Evolutionary conservation across 2,888 invertebrate species (phyloP), one percentile per base, ranked within the genome.

Genomic region (Calameuta filiformis): DNA sequence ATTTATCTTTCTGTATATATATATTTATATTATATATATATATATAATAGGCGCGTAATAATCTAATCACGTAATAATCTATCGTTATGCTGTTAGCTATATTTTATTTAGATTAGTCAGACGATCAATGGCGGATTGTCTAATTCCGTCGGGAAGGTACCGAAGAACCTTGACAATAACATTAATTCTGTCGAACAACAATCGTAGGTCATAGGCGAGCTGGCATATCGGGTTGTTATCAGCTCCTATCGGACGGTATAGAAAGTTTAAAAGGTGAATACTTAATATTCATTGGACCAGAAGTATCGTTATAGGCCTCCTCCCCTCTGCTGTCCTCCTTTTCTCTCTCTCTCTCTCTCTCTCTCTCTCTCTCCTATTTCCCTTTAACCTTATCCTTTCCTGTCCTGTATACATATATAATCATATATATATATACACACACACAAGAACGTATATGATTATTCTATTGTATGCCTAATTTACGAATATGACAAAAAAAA

Each of bases 281-380:
- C 87, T 87, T 89, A 87, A 87, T 81, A 86, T 86, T 88, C 85
- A 85, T 86, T 85, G 85, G 85, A 87, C 83, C 87, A 89, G 84
- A 85, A 82, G 79, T 85, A 81, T 85, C 81, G 81, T 84, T 84
- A 83, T 81, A 83, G 79, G 82, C 79, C 73, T 83, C 78, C 12
- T 37, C 23, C 23, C 56, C 15, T 56, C 23, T 56, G 56, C 56
- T 56, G 1, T 23, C 9, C 23, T 23, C 23, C 23, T 9, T 23
- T 23, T 23, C 23, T 6, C 40, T 56, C 9, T 40, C 23, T 23
- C 40, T 4, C 1, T 56, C 9, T 40, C 23, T 23, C 40, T 4
- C 1, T 37, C 37, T 37, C 1, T 37, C 23, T 6, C 40, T 0
- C 23, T 6, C 23, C 23, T 23, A 4, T 15, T 37, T 23, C 37